A percentile compares a stretch with the other conserved stretches of the same genome.
These are phyloP conservation scores for Anhinga rufa DNA, from an alignment of 2,113 vertebrate genomes.

Conservation along the genomic window DNA sequence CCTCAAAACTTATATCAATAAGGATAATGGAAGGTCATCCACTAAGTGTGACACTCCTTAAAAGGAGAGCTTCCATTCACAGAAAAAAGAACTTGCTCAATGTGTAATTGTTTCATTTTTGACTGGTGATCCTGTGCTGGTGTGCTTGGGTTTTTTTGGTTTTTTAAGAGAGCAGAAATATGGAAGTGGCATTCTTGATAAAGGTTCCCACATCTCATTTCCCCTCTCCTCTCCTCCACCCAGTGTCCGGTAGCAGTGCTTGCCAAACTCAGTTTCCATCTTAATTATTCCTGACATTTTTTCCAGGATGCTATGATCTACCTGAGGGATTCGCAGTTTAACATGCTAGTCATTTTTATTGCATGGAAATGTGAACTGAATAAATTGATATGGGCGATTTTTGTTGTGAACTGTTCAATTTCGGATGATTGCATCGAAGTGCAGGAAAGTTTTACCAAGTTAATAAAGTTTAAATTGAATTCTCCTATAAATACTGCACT, in stretches of 20 bases:
- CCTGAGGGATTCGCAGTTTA: background rate
- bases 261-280: background rate
- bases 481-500: background rate
- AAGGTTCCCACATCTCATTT: background rate
- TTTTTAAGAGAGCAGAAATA: background rate
- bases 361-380: background rate
- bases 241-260: background rate
- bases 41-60: background rate
- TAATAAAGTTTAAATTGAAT: slow-evolving; percentile 2
- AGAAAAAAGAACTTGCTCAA: background rate
- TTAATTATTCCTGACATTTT: slow-evolving; percentile 4
- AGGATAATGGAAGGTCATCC: background rate
- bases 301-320: background rate
- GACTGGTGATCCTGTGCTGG: background rate
- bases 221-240: background rate
- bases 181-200: background rate
- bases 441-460: background rate
- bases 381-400: background rate
- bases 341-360: background rate
- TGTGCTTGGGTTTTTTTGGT: background rate
- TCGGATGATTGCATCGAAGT: background rate
- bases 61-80: background rate
- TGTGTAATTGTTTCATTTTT: background rate
- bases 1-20: background rate
- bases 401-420: background rate